phyloP scores from a whole-genome alignment of 2,113 vertebrate genomes.

The Alligator sinensis region DNA sequence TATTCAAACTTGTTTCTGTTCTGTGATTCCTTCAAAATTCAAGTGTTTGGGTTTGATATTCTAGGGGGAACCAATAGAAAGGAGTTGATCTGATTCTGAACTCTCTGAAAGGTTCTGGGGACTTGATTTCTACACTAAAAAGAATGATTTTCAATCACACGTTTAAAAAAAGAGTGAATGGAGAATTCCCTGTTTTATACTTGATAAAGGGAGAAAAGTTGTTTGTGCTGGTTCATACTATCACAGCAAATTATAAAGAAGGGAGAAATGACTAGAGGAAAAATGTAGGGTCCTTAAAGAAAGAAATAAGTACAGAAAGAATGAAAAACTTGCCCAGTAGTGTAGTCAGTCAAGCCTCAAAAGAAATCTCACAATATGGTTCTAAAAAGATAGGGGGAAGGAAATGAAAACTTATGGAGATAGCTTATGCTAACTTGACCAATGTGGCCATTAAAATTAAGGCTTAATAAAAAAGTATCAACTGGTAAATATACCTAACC shows the following conservation, averaged over 20 bases:
- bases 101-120: background rate
- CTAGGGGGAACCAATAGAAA: background rate
- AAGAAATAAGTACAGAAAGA: background rate
- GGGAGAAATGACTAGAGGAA: background rate
- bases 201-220: accelerated
- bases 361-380: accelerated
- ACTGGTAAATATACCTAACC: background rate
- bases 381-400: accelerated
- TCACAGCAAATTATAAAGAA: accelerated
- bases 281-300: background rate
- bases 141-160: background rate
- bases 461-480: background rate
- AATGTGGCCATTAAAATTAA: background rate
- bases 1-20: background rate
- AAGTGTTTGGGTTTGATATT: background rate
- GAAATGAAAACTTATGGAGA: accelerated
- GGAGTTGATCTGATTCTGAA: background rate
- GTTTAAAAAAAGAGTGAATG: background rate
- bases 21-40: background rate
- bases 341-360: too few relatives aligned
- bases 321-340: background rate
- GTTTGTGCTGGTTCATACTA: accelerated
- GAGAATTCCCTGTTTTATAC: background rate
- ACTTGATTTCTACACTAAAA: background rate
- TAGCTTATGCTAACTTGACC: background rate